phyloP scores from a whole-genome alignment of 2,888 invertebrate species.

The Linyphia triangularis region DNA sequence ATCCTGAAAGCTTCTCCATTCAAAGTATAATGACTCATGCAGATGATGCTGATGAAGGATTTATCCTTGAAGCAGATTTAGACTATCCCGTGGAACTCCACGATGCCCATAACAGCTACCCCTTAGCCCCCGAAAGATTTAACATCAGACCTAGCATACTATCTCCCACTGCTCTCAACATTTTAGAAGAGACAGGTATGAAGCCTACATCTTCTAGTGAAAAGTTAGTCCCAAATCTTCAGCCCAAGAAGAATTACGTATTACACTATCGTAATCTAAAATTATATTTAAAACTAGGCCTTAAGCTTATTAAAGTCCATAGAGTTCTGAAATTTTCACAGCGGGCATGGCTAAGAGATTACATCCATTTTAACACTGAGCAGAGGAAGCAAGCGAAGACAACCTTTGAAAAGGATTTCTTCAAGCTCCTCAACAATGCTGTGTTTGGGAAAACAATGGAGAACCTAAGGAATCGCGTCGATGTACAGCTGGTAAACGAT shows the following conservation, averaged over 20 bases:
- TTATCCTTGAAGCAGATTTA: too few species aligned
- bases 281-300: background rate
- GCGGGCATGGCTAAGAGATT: background rate
- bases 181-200: too few species aligned
- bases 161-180: too few species aligned
- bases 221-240: background rate
- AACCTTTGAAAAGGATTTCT: slow-evolving; percentile 27
- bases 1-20: too few species aligned
- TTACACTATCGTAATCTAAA: background rate
- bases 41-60: too few species aligned
- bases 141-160: too few species aligned
- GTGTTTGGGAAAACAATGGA: slow-evolving; percentile 1
- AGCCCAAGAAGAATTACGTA: background rate
- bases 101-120: too few species aligned
- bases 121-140: too few species aligned
- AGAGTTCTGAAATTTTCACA: background rate
- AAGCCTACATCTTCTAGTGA: too few species aligned
- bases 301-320: background rate
- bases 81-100: too few species aligned
- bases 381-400: background rate
- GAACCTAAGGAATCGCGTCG: background rate
- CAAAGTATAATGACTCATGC: too few species aligned
- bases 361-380: background rate
- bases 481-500: background rate
- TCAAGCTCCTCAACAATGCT: slow-evolving; percentile 1